Percentiles rank a stretch among this genome's conserved stretches.
phyloP scores from a whole-genome alignment of 2,888 invertebrate genomes.

The Cosmia trapezina region DNA sequence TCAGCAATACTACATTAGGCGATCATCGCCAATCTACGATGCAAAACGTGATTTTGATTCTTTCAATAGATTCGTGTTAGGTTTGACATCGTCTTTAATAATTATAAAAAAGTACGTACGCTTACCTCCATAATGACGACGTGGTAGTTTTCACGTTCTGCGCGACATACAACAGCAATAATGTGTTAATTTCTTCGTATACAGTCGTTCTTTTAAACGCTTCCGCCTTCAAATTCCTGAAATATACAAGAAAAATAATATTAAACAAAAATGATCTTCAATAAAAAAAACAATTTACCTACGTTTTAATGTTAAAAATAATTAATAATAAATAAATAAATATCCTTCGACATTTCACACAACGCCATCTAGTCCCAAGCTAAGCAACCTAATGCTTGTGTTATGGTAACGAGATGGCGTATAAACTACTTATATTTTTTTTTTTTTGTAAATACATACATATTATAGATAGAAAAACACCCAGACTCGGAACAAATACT shows the following conservation, averaged over 20 bases:
- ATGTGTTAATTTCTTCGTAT: slow-evolving; percentile 80
- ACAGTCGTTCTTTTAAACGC: slow-evolving; percentile 74
- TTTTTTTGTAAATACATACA: too few relatives aligned
- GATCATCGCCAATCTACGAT: not conserved
- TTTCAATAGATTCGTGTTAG: not conserved
- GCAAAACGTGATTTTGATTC: not conserved
- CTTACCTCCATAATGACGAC: slow-evolving; percentile 82
- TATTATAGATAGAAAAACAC: too few relatives aligned
- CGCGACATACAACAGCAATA: slow-evolving; percentile 75
- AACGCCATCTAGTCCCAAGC: too few relatives aligned
- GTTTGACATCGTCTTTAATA: not conserved
- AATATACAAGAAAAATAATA: slow-evolving; percentile 48
- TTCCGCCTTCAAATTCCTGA: slow-evolving; percentile 75
- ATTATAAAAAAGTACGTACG: slow-evolving; percentile 42
- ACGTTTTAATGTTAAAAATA: not conserved
- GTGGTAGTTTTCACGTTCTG: slow-evolving; percentile 77
- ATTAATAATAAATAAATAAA: too few relatives aligned
- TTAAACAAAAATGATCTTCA: not conserved
- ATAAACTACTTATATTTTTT: too few relatives aligned
- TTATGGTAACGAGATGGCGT: too few relatives aligned
- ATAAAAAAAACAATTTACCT: not conserved
- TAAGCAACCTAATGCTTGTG: too few relatives aligned
- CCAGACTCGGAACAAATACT: too few relatives aligned
- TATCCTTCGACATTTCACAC: too few relatives aligned
- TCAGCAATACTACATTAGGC: too few relatives aligned